phyloP scores from a whole-genome alignment of 2,113 vertebrate genomes.

The Scopus umbretta region DNA sequence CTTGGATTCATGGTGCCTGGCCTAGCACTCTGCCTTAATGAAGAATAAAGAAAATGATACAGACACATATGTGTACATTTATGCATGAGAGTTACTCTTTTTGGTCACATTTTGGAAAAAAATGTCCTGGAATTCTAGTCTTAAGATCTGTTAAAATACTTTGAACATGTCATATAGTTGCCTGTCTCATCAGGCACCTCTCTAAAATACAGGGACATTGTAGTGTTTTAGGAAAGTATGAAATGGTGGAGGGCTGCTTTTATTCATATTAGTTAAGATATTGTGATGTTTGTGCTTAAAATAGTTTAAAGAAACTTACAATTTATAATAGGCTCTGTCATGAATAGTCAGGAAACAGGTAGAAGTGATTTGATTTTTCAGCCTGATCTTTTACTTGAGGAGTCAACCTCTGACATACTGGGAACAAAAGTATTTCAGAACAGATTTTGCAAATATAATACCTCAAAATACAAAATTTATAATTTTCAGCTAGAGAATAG shows the following conservation, averaged over 20 bases:
- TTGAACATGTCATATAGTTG: not conserved
- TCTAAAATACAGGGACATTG: not conserved
- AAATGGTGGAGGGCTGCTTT: not conserved
- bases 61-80: not conserved
- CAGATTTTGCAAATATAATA: not conserved
- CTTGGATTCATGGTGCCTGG: not conserved
- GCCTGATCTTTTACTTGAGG: not conserved
- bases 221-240: not conserved
- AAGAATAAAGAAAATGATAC: not conserved
- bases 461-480: not conserved
- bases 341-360: not conserved
- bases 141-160: not conserved
- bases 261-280: not conserved
- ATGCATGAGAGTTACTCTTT: not conserved
- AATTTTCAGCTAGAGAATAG: not conserved
- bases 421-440: not conserved
- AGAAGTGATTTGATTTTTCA: not conserved
- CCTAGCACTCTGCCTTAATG: not conserved
- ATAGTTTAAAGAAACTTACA: not conserved
- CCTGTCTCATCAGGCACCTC: not conserved
- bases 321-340: not conserved
- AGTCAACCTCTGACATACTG: not conserved
- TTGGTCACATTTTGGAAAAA: not conserved
- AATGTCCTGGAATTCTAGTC: not conserved
- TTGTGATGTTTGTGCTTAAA: not conserved